These are phyloP conservation scores for Lophius piscatorius DNA, from an alignment of 2,113 vertebrate species.

Conservation along the genomic window DNA sequence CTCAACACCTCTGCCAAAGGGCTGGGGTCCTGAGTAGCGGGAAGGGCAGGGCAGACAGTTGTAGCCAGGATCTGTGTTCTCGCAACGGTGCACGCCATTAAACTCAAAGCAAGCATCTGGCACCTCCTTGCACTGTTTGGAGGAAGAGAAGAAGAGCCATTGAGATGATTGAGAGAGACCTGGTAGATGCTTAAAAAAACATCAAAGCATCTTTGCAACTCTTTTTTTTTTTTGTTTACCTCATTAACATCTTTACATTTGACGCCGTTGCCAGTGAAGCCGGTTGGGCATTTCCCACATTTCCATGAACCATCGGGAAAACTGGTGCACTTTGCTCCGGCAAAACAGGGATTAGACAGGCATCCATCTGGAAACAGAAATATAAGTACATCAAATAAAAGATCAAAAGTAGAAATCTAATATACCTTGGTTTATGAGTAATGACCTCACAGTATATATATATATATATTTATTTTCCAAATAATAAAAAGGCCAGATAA, in stretches of 20 bases:
- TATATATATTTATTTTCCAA: no score
- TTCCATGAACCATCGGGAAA: slow-evolving; percentile 96
- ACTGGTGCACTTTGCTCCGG: slow-evolving; percentile 89
- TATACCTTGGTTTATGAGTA: no score
- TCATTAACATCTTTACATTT: slow-evolving; percentile 93
- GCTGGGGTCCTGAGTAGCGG: slow-evolving; percentile 90
- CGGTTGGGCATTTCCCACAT: slow-evolving; percentile 91
- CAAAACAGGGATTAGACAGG: slow-evolving; percentile 96
- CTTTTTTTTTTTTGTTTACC: slow-evolving; percentile 72
- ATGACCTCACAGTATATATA: no score
- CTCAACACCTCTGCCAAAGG: slow-evolving; percentile 89
- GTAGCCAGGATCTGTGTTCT: slow-evolving; percentile 96
- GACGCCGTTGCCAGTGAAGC: slow-evolving; percentile 92
- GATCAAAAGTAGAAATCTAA: no score
- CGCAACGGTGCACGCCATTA: slow-evolving; percentile 91
- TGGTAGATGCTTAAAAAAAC: neutral
- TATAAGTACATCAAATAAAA: slow-evolving; percentile 4
- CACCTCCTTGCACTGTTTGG: slow-evolving; percentile 89
- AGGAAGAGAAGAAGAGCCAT: slow-evolving; percentile 17
- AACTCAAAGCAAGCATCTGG: slow-evolving; percentile 92
- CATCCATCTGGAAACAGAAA: slow-evolving; percentile 88
- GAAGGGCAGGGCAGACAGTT: slow-evolving; percentile 95
- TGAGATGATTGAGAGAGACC: neutral
- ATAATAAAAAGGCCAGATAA: no score
- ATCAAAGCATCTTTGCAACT: neutral